Base-by-base conservation (phyloP, 2,888 invertebrate species). In the Eupithecia insigniata region DNA sequence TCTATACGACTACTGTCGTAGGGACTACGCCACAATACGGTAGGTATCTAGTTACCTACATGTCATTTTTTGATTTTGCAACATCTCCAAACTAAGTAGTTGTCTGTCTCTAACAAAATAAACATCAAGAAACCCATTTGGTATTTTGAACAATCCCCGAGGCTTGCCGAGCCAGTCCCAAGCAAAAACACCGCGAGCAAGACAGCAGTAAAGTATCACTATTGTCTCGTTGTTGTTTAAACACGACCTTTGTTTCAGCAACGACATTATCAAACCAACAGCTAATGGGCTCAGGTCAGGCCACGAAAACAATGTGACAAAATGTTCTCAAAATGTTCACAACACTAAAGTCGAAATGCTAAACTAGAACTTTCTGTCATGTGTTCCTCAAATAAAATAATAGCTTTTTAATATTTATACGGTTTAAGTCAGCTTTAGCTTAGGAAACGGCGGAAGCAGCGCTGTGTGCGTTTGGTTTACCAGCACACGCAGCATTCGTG, bases 211-310 rank as follows among this genome's bases (percentile, higher is more conserved):
- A 51, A 22, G 51, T 22, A 51, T 51, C 51, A 3, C 51, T 22
- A 51, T 22, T 22, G 46, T 51, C n/a, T 22, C 46, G 46, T 51
- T 51, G 55, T 55, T 55, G 55, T 55, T 55, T 55, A 22, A 55
- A 55, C 12, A 55, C 26, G 55, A 22, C 55, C 14, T 26, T 55
- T 55, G 55, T 55, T 55, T 55, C 12, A 14, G n/a, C 26, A 26
- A 55, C 55, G 14, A 26, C 55, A 46, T n/a, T n/a, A n/a, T 46
- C n/a, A 46, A 46, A n/a, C 46, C 46, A 14, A 55, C 22, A 12
- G 22, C 22, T 55, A 55, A 55, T 55, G 22, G 55, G 12, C 12
- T 12, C 22, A 55, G 55, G 22, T 51, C 51, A 51, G 51, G 51
- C 2, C 51, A 51, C 46, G 8, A 46, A 46, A 46, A 46, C 46